A percentile compares a stretch with the other conserved stretches of the same genome.
These are phyloP conservation scores for Cacoxenus indagator DNA, from an alignment of 2,888 invertebrate species.

Conservation along the genomic window DNA sequence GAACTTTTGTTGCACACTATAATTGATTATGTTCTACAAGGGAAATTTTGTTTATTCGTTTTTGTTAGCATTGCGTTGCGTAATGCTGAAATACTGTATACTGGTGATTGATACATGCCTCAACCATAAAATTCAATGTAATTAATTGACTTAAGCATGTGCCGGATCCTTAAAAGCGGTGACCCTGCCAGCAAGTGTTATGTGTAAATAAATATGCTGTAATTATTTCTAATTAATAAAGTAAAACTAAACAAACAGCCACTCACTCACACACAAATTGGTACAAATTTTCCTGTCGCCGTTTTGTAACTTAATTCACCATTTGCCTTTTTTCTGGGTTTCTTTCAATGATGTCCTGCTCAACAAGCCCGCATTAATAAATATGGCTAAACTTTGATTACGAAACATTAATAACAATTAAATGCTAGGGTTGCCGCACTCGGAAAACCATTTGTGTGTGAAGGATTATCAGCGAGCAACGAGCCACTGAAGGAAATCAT, in stretches of 20 bases:
- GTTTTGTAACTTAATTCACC: not conserved
- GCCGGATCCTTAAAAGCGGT: too few relatives aligned
- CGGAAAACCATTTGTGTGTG: slow-evolving; percentile 3
- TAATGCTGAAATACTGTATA: not conserved
- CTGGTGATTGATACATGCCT: too few relatives aligned
- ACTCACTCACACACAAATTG: not conserved
- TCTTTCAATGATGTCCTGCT: not conserved
- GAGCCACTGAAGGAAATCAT: not conserved
- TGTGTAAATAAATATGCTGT: not conserved
- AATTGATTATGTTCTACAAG: not conserved
- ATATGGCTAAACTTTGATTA: slow-evolving; percentile 54
- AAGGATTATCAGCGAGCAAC: not conserved
- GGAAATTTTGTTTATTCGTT: not conserved
- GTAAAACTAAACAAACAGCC: not conserved
- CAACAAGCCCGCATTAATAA: slow-evolving; percentile 41
- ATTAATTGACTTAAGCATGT: slow-evolving; percentile 43
- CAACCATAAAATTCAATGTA: slow-evolving; percentile 52
- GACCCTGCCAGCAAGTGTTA: too few relatives aligned
- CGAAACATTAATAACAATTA: slow-evolving; percentile 60
- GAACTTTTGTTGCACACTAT: not conserved
- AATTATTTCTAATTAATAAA: not conserved
- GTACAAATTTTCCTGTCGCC: not conserved
- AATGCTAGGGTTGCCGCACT: slow-evolving; percentile 36
- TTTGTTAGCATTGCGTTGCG: not conserved
- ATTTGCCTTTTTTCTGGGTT: not conserved